A percentile compares a stretch with the other conserved stretches of the same genome.
phyloP scores from a whole-genome alignment of 2,797 vertebrate species.

The Valencia hispanica region DNA sequence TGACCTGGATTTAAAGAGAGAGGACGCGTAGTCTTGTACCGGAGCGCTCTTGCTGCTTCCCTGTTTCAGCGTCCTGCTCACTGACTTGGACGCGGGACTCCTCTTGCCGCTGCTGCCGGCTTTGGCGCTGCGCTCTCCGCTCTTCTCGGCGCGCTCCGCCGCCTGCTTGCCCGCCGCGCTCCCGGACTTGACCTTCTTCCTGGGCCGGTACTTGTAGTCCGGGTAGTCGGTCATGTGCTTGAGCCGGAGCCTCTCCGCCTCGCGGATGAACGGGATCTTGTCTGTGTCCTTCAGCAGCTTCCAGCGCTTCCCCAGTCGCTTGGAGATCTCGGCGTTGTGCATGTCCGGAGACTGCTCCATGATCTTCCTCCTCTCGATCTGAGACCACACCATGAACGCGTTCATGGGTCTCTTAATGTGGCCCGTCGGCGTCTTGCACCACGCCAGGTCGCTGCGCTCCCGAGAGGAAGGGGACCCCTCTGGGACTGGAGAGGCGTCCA shows the following conservation, averaged over 20 bases:
- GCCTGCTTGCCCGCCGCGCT: slow-evolving; percentile 75
- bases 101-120: slow-evolving; percentile 67
- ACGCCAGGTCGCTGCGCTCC: slow-evolving; percentile 90
- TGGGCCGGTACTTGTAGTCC: slow-evolving; percentile 98
- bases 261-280: slow-evolving; percentile 98
- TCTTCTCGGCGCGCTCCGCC: slow-evolving; percentile 80
- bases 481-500: slow-evolving; percentile 92
- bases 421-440: slow-evolving; percentile 97
- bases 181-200: slow-evolving; percentile 96
- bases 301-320: slow-evolving; percentile 97
- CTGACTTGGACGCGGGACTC: slow-evolving; percentile 78
- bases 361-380: slow-evolving; percentile 96
- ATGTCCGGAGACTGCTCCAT: slow-evolving; percentile 99
- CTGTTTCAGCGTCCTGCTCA: slow-evolving; percentile 84
- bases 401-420: slow-evolving; percentile 97
- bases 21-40: slow-evolving; percentile 71
- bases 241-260: slow-evolving; percentile 96
- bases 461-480: slow-evolving; percentile 90
- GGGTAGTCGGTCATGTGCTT: slow-evolving; percentile 99
- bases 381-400: slow-evolving; percentile 94
- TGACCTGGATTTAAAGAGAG: slow-evolving; percentile 90
- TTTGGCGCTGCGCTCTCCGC: slow-evolving; percentile 75
- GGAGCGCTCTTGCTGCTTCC: slow-evolving; percentile 73
- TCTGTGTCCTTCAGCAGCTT: slow-evolving; percentile 97
- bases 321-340: slow-evolving; percentile 99